Base-by-base conservation (phyloP, 2,113 vertebrate genomes). In the Heliornis fulica region DNA sequence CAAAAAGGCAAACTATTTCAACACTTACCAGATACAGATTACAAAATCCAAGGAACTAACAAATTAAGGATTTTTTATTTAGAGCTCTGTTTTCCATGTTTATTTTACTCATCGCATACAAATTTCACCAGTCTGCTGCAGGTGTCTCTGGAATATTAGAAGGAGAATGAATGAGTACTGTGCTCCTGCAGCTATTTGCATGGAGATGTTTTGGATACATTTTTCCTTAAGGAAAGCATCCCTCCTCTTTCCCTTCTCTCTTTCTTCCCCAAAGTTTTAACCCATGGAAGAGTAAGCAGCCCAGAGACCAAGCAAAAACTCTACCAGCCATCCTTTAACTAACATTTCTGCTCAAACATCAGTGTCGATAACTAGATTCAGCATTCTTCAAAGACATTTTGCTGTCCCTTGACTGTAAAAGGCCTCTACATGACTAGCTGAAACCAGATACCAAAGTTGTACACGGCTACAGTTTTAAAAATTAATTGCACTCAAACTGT, bases 91-190 rank as follows among this genome's bases (percentile, higher is more conserved):
- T 87, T 84, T 66, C 15, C 14, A 4, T 54, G 32, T 59, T 83
- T 45, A 46, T 75, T 43, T 28, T 64, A 45, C 3, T 71, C 17
- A 32, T 9, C 13, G 13, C 51, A 29, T 9, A 45, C 41, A 17
- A 57, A 4, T 57, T 70, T 54, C 36, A 64, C 20, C n/a, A 51
- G 43, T 80, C 36, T 40, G 28, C 17, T 80, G 26, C n/a, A 38
- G 18, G 4, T 28, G 43, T 71, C 31, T 72, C 21, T 50, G 43
- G 23, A 91, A 36, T 32, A 53, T 38, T 43, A 8, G 7, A 46
- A 15, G 19, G 13, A 59, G 1, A 34, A 43, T 18, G 19, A 3
- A 17, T 41, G 11, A 46, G 20, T 2, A 0, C 41, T 32, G n/a
- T n/a, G 48, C 38, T 51, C 15, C 36, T 59, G 56, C 8, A 71